phyloP scores from a whole-genome alignment of 2,888 invertebrate species.

The Phortica magna region DNA sequence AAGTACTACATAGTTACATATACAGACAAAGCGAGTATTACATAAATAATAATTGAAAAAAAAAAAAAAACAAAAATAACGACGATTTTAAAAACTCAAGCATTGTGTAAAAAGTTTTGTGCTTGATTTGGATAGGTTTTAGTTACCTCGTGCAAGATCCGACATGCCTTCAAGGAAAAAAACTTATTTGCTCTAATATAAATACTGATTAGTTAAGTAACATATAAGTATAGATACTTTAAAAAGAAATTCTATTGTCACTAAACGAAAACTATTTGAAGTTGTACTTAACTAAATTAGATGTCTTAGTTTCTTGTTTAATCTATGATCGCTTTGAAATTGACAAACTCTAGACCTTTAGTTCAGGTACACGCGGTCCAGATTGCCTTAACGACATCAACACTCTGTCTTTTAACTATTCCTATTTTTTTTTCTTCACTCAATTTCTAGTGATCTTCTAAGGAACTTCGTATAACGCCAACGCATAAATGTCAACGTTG shows the following conservation, averaged over 20 bases:
- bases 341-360: slow-evolving; percentile 38
- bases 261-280: too few relatives aligned
- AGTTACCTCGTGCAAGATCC: slow-evolving; percentile 35
- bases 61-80: too few relatives aligned
- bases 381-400: not conserved
- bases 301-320: not conserved
- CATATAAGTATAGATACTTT: too few relatives aligned
- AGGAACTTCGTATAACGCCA: slow-evolving; percentile 59
- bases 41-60: too few relatives aligned
- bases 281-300: not conserved
- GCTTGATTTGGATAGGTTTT: too few relatives aligned
- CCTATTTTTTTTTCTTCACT: slow-evolving; percentile 47
- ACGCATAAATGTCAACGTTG: slow-evolving; percentile 20
- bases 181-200: too few relatives aligned
- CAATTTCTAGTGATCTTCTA: slow-evolving; percentile 43
- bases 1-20: too few relatives aligned
- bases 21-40: too few relatives aligned
- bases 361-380: slow-evolving; percentile 62
- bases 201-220: too few relatives aligned
- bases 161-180: not conserved
- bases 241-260: too few relatives aligned
- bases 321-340: not conserved
- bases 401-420: slow-evolving; percentile 54
- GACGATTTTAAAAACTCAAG: too few relatives aligned
- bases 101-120: too few relatives aligned